Evolutionary conservation across 2,113 vertebrate species (phyloP).

Genomic region (Hassar affinis): DNA sequence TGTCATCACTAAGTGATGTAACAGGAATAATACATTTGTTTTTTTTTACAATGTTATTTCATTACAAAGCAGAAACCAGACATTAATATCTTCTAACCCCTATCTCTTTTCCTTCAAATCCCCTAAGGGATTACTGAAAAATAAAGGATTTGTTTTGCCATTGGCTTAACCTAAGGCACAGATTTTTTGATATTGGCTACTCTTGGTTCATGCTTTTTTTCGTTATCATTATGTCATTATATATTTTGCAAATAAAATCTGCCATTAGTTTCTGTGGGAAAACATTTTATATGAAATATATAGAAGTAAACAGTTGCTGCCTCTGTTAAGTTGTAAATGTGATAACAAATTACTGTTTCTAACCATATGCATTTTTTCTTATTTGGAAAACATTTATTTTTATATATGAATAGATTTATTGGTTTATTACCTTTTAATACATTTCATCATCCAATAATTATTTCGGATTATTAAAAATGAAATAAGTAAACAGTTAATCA

Average conservation of each 20-base stretch:
- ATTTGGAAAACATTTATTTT: slow-evolving; percentile 53
- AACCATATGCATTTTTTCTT: slow-evolving; percentile 44
- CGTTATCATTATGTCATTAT: neutral
- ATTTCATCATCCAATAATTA: neutral
- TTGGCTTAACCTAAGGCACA: neutral
- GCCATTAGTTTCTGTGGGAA: neutral
- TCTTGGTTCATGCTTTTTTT: neutral
- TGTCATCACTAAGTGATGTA: neutral
- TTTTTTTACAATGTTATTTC: neutral
- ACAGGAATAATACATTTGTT: neutral
- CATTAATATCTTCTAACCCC: neutral
- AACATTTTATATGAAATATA: neutral
- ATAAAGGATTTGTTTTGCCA: neutral
- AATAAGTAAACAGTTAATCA: neutral
- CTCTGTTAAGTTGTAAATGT: neutral
- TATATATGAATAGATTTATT: slow-evolving; percentile 33
- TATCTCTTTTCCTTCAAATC: neutral
- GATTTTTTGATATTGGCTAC: neutral
- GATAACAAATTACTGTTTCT: slow-evolving; percentile 2
- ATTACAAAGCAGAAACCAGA: neutral
- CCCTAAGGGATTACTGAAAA: neutral
- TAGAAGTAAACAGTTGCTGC: neutral
- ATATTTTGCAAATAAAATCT: neutral
- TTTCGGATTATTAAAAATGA: slow-evolving; percentile 4
- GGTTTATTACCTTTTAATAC: slow-evolving; percentile 34